Conservation (phyloP, 2,888 invertebrate genomes). For the Caenorhabditis sinica region DNA sequence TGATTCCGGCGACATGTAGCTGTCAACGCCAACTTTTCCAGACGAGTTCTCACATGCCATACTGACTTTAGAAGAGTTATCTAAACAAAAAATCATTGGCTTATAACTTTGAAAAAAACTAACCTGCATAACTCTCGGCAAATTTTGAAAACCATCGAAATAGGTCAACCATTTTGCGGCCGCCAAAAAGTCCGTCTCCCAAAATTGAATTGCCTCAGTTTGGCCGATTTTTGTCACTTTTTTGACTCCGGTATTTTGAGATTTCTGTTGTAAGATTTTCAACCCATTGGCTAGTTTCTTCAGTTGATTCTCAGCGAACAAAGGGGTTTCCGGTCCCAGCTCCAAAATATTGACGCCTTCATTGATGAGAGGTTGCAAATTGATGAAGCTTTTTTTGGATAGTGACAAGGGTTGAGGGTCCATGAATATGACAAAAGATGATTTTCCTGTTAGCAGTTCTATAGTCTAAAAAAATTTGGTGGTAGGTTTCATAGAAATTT, state of each 20-base stretch:
- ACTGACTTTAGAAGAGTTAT: conserved; percentile 56
- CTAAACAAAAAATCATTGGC: neutral
- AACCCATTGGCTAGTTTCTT: conserved; percentile 32
- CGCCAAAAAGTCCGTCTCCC: conserved; percentile 54
- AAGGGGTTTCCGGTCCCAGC: conserved; percentile 33
- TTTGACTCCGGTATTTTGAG: neutral
- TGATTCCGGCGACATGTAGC: conserved; percentile 1
- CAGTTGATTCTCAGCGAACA: conserved; percentile 31
- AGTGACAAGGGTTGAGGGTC: neutral
- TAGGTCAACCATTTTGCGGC: conserved; percentile 63
- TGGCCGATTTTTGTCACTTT: conserved; percentile 26
- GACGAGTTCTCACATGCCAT: conserved; percentile 57
- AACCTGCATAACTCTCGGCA: conserved; percentile 30
- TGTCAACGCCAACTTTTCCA: conserved; percentile 52
- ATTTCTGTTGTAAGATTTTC: conserved; percentile 8
- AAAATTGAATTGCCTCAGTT: conserved; percentile 32
- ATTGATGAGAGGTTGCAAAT: conserved; percentile 40
- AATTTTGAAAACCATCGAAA: conserved; percentile 54
- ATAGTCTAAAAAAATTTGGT: conserved; percentile 32
- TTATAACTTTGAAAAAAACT: neutral
- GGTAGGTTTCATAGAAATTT: neutral
- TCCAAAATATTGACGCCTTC: conserved; percentile 22
- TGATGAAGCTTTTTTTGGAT: conserved; percentile 29
- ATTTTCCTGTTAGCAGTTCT: conserved; percentile 35
- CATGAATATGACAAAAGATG: conserved; percentile 41